A percentile compares a stretch with the other conserved stretches of the same genome.
These are phyloP conservation scores for human (Homo sapiens) DNA, from an alignment of 2,113 vertebrate genomes.

Conservation along the genomic window GRCh38 chr4:105127001-105127500, in stretches of 20 bases:
- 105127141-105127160: background rate
- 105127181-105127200: background rate
- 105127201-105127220: background rate
- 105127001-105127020: background rate
- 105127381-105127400: background rate
- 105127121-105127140: background rate
- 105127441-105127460: background rate
- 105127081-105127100: background rate
- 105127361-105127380: background rate
- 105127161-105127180: background rate
- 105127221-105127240: background rate
- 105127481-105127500: background rate
- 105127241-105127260: background rate
- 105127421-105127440: background rate
- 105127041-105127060: background rate
- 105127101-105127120: background rate
- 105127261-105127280: background rate
- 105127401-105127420: background rate
- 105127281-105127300: slow-evolving; percentile 25
- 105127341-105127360: background rate
- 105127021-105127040: slow-evolving; percentile 12
- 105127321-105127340: background rate
- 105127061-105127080: background rate
- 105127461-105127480: background rate
- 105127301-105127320: background rate